Base-by-base conservation (phyloP, 1,140 invertebrate genomes). In the Halictus rubicundus region DNA sequence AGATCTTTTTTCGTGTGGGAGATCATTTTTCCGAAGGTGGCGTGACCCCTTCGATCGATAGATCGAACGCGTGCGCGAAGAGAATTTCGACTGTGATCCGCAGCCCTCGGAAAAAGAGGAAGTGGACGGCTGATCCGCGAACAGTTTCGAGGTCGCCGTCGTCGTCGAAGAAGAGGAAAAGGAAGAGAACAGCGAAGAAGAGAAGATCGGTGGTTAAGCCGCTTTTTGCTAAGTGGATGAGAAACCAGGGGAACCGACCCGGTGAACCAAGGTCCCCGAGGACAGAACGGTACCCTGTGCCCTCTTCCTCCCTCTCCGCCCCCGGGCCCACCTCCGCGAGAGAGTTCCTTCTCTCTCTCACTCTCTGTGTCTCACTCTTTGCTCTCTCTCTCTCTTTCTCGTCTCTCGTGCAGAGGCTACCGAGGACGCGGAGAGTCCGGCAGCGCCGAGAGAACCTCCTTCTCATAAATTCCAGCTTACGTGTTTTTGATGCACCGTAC, bases 281-380 rank as follows among this genome's bases (percentile, higher is more conserved):
- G 82, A 85, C 82, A 84, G 83, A 85, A 85, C 83, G 83, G 83
- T 85, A 85, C 83, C 82, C 82, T 79, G 78, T 85, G 82, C 83
- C 83, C 82, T 85, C 83, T 75, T 85, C 84, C 83, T 75, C 74
- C 69, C 54, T n/a, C 39, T n/a, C 54, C 19, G n/a, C 49, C n/a
- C 54, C 39, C 39, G 42, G n/a, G 68, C 25, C 65, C 39, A 21
- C 37, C 73, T 46, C 37, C 49, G 49, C 49, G 32, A 1, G 7
- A 9, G 3, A 60, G 73, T 69, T 69, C 27, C 54, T 61, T 49
- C 64, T 75, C 72, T 42, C 39, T 52, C 14, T 46, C 42, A 12
- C 42, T 46, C 8, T 12, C n/a, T n/a, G n/a, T n/a, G n/a, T 46
- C 42, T 46, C 42, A 1, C 7, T 46, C 42, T 32, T n/a, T n/a